Evolutionary conservation across 37 sponge, comb jelly and placozoan genomes (phyloP).

Genomic region (Axinella damicornis): DNA sequence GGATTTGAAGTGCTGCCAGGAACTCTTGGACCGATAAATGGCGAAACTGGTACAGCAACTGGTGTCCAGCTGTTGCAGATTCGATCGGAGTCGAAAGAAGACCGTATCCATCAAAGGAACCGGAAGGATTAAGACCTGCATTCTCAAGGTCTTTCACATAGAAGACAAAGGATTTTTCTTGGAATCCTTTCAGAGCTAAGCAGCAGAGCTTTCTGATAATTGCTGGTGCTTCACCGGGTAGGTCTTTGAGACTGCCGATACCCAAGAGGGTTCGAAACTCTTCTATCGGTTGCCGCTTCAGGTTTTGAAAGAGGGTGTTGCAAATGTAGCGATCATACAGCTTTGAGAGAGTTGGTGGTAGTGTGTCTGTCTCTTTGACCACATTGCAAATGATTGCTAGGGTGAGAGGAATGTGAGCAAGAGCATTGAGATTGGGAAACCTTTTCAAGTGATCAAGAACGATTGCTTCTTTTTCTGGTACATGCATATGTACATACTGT

Average conservation of each 20-base stretch:
- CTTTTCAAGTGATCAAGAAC: slow-evolving; percentile 12
- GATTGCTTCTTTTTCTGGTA: background rate
- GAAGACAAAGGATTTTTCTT: slow-evolving; percentile 30
- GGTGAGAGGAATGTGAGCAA: slow-evolving; percentile 54
- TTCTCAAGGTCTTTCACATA: background rate
- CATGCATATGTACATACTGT: slow-evolving; percentile 6
- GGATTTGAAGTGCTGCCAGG: slow-evolving; percentile 20
- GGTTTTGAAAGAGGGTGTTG: background rate
- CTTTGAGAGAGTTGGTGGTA: slow-evolving; percentile 39
- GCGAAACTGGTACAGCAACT: slow-evolving; percentile 23
- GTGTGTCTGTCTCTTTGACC: background rate
- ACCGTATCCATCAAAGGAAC: slow-evolving; percentile 22
- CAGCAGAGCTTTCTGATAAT: slow-evolving; percentile 4
- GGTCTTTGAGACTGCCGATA: background rate
- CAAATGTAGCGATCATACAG: slow-evolving; percentile 35
- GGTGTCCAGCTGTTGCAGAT: slow-evolving; percentile 11
- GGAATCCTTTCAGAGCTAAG: slow-evolving; percentile 37
- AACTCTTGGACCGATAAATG: slow-evolving; percentile 36
- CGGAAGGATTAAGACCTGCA: slow-evolving; percentile 1
- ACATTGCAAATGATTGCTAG: slow-evolving; percentile 36
- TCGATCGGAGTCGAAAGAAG: background rate
- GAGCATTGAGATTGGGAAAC: slow-evolving; percentile 42
- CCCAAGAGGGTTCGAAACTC: background rate
- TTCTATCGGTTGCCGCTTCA: background rate
- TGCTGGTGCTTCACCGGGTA: background rate